A percentile compares a stretch with the other conserved stretches of the same genome.
Conservation (phyloP, 2,888 invertebrate species). For the Hemaris fuciformis region DNA sequence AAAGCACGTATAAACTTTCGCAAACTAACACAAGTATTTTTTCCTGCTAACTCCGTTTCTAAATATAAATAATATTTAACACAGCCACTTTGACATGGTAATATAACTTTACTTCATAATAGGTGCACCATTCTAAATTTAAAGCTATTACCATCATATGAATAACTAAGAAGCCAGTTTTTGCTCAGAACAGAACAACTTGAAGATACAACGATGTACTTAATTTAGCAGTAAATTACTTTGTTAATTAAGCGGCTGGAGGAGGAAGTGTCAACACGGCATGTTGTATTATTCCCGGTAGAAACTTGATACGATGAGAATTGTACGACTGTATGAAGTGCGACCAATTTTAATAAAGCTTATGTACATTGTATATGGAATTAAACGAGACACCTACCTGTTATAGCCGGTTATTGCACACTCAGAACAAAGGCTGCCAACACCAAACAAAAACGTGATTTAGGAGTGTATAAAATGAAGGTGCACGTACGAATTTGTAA, state of each 20-base stretch:
- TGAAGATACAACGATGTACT: background rate
- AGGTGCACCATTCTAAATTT: no score
- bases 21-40: no score
- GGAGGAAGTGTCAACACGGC: constrained; percentile 13
- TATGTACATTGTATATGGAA: constrained; percentile 9
- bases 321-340: constrained; percentile 19
- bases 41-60: no score
- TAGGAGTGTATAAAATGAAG: constrained; percentile 58
- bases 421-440: constrained; percentile 58
- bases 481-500: constrained; percentile 44
- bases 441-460: constrained; percentile 67
- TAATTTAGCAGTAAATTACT: constrained; percentile 10
- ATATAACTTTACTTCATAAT: no score
- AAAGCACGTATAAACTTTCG: no score
- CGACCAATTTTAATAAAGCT: constrained; percentile 24
- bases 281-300: constrained; percentile 14
- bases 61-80: no score
- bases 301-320: constrained; percentile 13
- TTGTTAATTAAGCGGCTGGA: constrained; percentile 13
- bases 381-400: constrained; percentile 27
- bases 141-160: background rate
- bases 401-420: constrained; percentile 40
- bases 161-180: background rate
- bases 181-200: background rate
- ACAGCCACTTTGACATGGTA: no score